Evolutionary conservation across 2,888 invertebrate genomes (phyloP).

Genomic region (Cantharis lateralis): DNA sequence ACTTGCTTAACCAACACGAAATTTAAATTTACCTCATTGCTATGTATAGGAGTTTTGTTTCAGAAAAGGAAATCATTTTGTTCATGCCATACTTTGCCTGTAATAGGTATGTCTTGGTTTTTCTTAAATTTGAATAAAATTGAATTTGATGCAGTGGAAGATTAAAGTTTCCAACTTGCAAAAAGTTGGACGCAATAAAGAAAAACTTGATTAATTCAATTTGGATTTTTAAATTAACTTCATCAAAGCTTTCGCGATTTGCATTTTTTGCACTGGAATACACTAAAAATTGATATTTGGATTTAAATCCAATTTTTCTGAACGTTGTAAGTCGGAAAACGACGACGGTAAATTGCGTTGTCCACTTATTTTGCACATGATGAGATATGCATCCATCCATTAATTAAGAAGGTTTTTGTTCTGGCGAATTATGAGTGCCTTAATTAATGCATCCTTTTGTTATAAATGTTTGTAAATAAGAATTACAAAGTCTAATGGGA

Average conservation of each 20-base stretch:
- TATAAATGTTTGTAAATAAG: constrained; percentile 11
- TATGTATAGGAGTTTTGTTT: not conserved
- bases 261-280: not conserved
- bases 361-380: not conserved
- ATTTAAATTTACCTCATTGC: constrained; percentile 1
- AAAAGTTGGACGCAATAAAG: not conserved
- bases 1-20: not conserved
- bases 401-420: not conserved
- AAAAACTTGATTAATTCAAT: not conserved
- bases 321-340: not conserved
- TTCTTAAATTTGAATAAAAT: not conserved
- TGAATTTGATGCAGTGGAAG: not conserved
- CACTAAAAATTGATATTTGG: not conserved
- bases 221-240: not conserved
- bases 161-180: not conserved
- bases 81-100: not conserved
- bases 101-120: not conserved
- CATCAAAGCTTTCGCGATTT: not conserved
- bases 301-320: not conserved
- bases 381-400: not conserved
- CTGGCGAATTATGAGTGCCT: not conserved
- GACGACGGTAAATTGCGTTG: not conserved
- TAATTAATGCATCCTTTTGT: not conserved
- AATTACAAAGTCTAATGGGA: constrained; percentile 26
- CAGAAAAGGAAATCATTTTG: not conserved